phyloP scores from a whole-genome alignment of 2,113 vertebrate genomes.

The Gavialis gangeticus region DNA sequence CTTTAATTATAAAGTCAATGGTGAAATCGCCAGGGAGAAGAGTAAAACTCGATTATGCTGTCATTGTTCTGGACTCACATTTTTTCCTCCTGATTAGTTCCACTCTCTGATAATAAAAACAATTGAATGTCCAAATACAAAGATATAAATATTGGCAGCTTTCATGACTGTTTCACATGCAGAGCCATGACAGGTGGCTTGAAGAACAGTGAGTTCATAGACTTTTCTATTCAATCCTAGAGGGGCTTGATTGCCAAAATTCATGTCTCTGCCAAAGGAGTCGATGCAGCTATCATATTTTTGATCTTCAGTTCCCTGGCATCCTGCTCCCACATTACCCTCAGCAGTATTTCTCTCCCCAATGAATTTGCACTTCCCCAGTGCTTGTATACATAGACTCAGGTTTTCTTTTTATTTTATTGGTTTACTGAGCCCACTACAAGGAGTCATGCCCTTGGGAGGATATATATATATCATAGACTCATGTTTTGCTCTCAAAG shows the following conservation, averaged over 20 bases:
- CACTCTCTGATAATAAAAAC: neutral
- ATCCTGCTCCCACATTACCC: neutral
- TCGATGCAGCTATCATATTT: neutral
- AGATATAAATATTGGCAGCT: neutral
- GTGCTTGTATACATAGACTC: neutral
- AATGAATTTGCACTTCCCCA: neutral
- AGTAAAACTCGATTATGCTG: neutral
- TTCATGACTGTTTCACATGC: neutral
- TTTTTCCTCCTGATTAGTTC: neutral
- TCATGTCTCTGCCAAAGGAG: neutral
- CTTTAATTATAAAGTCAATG: conserved; percentile 26
- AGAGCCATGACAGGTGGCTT: neutral
- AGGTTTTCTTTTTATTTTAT: neutral
- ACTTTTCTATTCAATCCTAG: neutral
- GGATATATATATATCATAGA: neutral
- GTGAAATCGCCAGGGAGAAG: neutral
- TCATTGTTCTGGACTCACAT: neutral
- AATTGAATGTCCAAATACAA: neutral
- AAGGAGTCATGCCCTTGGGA: neutral
- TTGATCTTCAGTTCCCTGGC: neutral
- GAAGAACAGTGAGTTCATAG: neutral
- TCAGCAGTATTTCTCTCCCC: neutral
- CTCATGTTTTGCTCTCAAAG: neutral
- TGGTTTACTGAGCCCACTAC: neutral
- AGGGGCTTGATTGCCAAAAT: neutral